Evolutionary conservation across 92 coral and sea anemone species (phyloP).

Genomic region (Parazoanthus darwini): DNA sequence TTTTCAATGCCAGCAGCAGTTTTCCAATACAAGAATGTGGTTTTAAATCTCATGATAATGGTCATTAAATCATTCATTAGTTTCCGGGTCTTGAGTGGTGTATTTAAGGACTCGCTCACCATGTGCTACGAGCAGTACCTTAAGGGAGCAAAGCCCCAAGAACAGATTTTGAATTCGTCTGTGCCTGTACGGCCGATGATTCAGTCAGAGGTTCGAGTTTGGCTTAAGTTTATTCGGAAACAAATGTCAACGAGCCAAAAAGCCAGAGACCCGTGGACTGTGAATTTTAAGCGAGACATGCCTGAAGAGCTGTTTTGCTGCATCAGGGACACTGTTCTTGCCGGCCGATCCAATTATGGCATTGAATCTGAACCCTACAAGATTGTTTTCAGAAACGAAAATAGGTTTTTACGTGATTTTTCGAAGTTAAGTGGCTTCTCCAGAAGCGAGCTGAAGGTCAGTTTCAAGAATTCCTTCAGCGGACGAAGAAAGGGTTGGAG

Average conservation of each 20-base stretch:
- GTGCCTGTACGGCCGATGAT: conserved; percentile 52
- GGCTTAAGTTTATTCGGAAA: conserved; percentile 58
- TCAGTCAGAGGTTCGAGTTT: conserved; percentile 45
- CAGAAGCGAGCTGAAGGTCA: conserved; percentile 35
- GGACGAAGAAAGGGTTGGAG: conserved; percentile 59
- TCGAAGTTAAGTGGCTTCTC: conserved; percentile 48
- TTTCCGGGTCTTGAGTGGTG: conserved; percentile 42
- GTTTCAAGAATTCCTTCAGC: conserved; percentile 53
- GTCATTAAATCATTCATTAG: conserved; percentile 10
- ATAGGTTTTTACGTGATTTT: conserved; percentile 45
- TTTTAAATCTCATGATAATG: too few species aligned
- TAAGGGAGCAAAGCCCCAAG: conserved; percentile 39
- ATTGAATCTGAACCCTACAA: conserved; percentile 27
- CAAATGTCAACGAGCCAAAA: conserved; percentile 54
- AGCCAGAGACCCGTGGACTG: conserved; percentile 66
- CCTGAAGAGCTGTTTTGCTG: conserved; percentile 51
- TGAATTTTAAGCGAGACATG: conserved; percentile 64
- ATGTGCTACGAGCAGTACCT: conserved; percentile 44
- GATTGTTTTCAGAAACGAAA: conserved; percentile 40
- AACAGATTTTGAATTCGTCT: conserved; percentile 42
- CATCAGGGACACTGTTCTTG: conserved; percentile 49
- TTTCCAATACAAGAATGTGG: too few species aligned
- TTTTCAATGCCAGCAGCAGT: too few species aligned
- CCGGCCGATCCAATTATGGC: conserved; percentile 45
- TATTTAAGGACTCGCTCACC: conserved; percentile 25